Base-by-base conservation (phyloP, 2,888 invertebrate genomes). In the Coleophora deauratella region DNA sequence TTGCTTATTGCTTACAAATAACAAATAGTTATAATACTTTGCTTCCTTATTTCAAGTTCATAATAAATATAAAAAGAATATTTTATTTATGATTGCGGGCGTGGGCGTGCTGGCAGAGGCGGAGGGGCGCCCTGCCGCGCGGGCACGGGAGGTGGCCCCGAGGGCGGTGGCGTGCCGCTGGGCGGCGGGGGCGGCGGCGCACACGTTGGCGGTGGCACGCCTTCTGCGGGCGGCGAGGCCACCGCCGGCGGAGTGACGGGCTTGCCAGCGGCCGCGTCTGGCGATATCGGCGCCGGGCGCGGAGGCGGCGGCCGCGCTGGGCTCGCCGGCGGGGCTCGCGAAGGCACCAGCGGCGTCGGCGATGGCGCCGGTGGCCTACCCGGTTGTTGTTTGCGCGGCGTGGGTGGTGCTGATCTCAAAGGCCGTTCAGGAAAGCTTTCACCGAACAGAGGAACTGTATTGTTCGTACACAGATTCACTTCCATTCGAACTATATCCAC, bases 391-490 rank as follows among this genome's bases (percentile, higher is more conserved):
- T 88, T 81, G 14, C 86, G 69, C 33, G 84, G 85, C 6, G 82
- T 79, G 2, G 85, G 79, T 1, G 86, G 86, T 30, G 84, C 85
- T 8, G 82, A 81, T 33, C 81, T 65, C 13, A 80, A 55, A 2
- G 85, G 78, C 6, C 78, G 65, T 42, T 82, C 78, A 12, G 64
- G 48, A 45, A 71, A 72, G 35, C 62, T 56, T 37, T 82, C 74
- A 15, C 82, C 88, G 55, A 87, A 92, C 34, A 97, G 82, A 0
- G 96, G 91, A 42, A 94, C 88, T 8, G 96, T 95, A 59, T 95
- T 96, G 55, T 93, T 93, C 15, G 93, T 90, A 72, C 95, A 96
- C 36, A 97, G 80, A 43, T 89, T 90, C 53, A 97, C 91, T 81
- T 97, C 97, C 40, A 92, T 90, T 59, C 93, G 90, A 6, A 96